These are phyloP conservation scores for Strix uralensis DNA, from an alignment of 2,113 vertebrate species.

Conservation along the genomic window DNA sequence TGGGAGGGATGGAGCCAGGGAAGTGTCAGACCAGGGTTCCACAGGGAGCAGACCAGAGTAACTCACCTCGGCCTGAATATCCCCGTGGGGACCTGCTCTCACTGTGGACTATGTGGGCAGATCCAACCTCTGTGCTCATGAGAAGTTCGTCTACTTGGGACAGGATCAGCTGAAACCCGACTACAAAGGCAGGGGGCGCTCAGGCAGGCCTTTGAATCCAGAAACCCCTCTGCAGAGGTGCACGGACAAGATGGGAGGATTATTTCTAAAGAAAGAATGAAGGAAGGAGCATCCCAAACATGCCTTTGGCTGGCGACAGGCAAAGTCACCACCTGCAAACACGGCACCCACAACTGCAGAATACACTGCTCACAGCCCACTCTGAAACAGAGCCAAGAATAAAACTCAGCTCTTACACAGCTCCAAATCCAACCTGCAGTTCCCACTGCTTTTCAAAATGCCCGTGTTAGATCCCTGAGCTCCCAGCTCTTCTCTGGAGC, in stretches of 20 bases:
- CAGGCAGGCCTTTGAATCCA: not conserved
- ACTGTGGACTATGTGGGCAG: accelerated
- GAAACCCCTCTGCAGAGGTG: not conserved
- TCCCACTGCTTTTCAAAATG: not conserved
- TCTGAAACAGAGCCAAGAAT: not conserved
- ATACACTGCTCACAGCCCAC: not conserved
- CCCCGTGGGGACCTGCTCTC: not conserved
- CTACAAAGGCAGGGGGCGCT: accelerated
- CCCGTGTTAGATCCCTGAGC: not conserved
- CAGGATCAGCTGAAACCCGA: not conserved
- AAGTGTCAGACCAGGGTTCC: not conserved
- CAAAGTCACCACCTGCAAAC: not conserved
- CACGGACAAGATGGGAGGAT: not conserved
- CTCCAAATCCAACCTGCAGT: not conserved
- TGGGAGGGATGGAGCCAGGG: not conserved
- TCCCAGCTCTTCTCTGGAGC: not conserved
- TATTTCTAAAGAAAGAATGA: not conserved
- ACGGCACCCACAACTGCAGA: too few relatives aligned
- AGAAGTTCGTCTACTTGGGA: not conserved
- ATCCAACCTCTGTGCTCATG: not conserved
- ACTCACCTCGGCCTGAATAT: not conserved
- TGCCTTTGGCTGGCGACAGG: accelerated
- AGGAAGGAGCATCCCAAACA: not conserved
- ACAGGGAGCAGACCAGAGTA: not conserved
- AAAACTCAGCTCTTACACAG: not conserved